These are phyloP conservation scores for Virgularia gustaviana DNA, from an alignment of 92 coral and sea anemone species.

Conservation along the genomic window DNA sequence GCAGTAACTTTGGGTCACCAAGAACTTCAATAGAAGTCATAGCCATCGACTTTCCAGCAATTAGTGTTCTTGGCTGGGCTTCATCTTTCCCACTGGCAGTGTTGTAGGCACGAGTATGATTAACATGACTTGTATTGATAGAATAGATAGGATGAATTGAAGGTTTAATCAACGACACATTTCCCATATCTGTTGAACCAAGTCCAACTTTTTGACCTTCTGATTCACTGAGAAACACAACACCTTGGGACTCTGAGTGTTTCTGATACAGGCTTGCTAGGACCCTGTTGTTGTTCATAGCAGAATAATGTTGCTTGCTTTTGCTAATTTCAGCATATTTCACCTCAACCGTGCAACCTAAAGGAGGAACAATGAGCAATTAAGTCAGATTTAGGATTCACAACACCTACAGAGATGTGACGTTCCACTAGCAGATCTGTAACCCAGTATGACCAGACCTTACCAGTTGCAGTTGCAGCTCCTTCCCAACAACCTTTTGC, in stretches of 20 bases:
- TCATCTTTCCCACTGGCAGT: slow-evolving; percentile 39
- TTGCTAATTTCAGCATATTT: slow-evolving; percentile 34
- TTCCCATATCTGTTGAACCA: slow-evolving; percentile 60
- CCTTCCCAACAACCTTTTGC: slow-evolving; percentile 69
- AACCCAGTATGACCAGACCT: too few relatives aligned
- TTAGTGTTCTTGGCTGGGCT: slow-evolving; percentile 46
- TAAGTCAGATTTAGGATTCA: too few relatives aligned
- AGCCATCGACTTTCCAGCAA: slow-evolving; percentile 58
- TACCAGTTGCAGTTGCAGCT: slow-evolving; percentile 87
- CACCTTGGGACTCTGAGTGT: slow-evolving; percentile 77
- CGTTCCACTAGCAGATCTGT: too few relatives aligned
- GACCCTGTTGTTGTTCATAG: slow-evolving; percentile 60
- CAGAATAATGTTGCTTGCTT: slow-evolving; percentile 20
- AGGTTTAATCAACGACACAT: slow-evolving; percentile 49
- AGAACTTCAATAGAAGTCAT: slow-evolving; percentile 53
- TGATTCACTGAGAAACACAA: slow-evolving; percentile 46
- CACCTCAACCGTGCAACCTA: slow-evolving; percentile 73
- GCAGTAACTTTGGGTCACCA: slow-evolving; percentile 38
- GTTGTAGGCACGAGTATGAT: slow-evolving; percentile 48
- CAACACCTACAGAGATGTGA: too few relatives aligned
- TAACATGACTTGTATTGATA: slow-evolving; percentile 45
- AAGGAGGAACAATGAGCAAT: too few relatives aligned
- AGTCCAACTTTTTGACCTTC: slow-evolving; percentile 40
- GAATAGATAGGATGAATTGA: slow-evolving; percentile 54
- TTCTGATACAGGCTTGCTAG: slow-evolving; percentile 74